A percentile compares a stretch with the other conserved stretches of the same genome.
Conservation (phyloP, 2,113 vertebrate genomes). For the Nibea albiflora region DNA sequence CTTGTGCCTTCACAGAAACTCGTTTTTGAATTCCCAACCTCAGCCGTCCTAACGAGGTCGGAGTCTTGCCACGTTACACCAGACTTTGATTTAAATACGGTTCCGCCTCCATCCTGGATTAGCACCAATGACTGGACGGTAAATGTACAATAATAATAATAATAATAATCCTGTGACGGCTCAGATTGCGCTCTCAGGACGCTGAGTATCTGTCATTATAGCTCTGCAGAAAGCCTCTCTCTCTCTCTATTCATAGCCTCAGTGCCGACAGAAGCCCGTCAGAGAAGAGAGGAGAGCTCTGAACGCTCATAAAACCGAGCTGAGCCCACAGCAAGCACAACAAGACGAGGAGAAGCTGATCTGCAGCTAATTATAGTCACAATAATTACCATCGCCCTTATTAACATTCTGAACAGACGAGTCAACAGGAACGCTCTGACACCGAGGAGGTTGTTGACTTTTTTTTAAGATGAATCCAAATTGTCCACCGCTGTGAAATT, state of each 20-base stretch:
- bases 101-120: too few species aligned
- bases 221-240: constrained; percentile 25
- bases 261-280: constrained; percentile 32
- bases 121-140: too few species aligned
- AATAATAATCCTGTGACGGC: not conserved
- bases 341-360: not conserved
- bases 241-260: constrained; percentile 45
- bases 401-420: constrained; percentile 34
- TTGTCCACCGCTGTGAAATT: constrained; percentile 29
- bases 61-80: too few species aligned
- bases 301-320: constrained; percentile 26
- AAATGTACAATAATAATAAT: not conserved
- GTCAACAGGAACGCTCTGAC: not conserved
- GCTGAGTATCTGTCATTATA: constrained; percentile 1
- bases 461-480: constrained; percentile 3
- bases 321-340: constrained; percentile 32
- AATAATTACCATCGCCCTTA: constrained; percentile 25
- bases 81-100: too few species aligned
- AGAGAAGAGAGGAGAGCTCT: constrained; percentile 20
- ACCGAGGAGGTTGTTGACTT: constrained; percentile 1
- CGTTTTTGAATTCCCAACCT: too few species aligned
- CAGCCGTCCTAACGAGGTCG: too few species aligned
- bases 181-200: not conserved
- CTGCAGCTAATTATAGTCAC: constrained; percentile 44
- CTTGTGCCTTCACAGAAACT: too few species aligned